Conservation (phyloP, 1,140 invertebrate genomes). For the Campoletis sonorensis region DNA sequence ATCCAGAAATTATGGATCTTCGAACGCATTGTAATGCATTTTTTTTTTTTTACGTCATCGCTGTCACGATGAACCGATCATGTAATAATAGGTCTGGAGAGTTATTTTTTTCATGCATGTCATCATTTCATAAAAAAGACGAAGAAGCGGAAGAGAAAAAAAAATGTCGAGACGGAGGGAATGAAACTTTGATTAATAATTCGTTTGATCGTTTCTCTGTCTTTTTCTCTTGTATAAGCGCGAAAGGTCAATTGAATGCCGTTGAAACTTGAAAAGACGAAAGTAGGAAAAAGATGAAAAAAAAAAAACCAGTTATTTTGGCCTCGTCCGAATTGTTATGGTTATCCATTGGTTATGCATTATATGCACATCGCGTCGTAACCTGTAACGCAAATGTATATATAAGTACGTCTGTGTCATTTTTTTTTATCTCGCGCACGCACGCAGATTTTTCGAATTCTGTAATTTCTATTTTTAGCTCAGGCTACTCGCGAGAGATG, state of each 20-base stretch:
- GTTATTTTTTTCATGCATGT: background rate
- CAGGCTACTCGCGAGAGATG: constrained; percentile 28
- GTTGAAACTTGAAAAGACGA: constrained; percentile 5
- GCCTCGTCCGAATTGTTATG: constrained; percentile 36
- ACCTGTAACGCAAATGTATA: constrained; percentile 6
- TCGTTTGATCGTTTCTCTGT: constrained; percentile 53
- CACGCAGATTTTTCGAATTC: constrained; percentile 47
- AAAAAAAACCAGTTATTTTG: constrained; percentile 34
- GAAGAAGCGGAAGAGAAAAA: background rate
- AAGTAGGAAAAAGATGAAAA: background rate
- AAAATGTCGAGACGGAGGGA: background rate
- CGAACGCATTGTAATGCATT: too few relatives aligned
- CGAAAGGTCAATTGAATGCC: constrained; percentile 15
- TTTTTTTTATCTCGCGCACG: constrained; percentile 16
- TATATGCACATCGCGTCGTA: constrained; percentile 4
- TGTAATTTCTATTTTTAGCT: constrained; percentile 59
- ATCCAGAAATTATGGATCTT: too few relatives aligned
- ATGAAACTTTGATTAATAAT: constrained; percentile 63
- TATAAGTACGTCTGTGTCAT: background rate
- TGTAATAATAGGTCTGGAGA: background rate
- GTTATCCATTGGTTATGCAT: constrained; percentile 18
- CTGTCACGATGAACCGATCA: background rate
- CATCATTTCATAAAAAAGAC: background rate
- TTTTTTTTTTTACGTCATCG: too few relatives aligned
- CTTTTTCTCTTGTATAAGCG: background rate